Base-by-base conservation (phyloP, 2,113 vertebrate species). In the Calcarius ornatus region DNA sequence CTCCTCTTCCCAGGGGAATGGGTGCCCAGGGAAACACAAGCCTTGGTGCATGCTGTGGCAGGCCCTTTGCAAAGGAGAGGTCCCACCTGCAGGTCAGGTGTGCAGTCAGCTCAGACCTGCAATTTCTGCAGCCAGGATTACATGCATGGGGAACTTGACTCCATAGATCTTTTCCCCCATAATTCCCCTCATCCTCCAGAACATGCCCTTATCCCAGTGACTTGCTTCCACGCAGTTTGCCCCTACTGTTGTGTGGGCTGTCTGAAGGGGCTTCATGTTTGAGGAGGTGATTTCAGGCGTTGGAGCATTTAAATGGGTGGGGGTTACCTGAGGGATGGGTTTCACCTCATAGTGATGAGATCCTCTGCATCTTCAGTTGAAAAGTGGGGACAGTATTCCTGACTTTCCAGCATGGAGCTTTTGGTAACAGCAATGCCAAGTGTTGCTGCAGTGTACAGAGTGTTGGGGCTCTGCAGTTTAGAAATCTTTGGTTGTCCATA, bases 401-500 rank as follows among this genome's bases (percentile, higher is more conserved):
- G 35, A 22, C 51, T 40, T 63, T 87, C 65, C 56, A 77, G 24
- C 21, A 59, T 1, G 54, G 30, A 66, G 33, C 42, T 60, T 38
- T 22, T 7, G 19, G 61, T 45, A 68, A 75, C 37, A 88, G 71
- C 70, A 66, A 68, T 15, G 28, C 54, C 56, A 61, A 69, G 60
- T 24, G 51, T 11, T 88, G 12, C 48, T 81, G 42, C 31, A 43
- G 51, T 10, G 50, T 43, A 4, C 5, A 13, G 69, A 27, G 56
- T 51, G 60, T 24, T 45, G 35, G 50, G 47, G 51, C 80, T 88
- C 72, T 63, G 86, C 51, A 65, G 77, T 75, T 89, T 37, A 30
- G 84, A 75, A 92, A 60, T 71, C 57, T 64, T 16, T 65, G 37
- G 95, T 95, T 96, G 94, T 89, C 96, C 89, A 5, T 95, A 79